A percentile compares a stretch with the other conserved stretches of the same genome.
Conservation (phyloP, 2,797 vertebrate species). For the Champsocephalus gunnari region DNA sequence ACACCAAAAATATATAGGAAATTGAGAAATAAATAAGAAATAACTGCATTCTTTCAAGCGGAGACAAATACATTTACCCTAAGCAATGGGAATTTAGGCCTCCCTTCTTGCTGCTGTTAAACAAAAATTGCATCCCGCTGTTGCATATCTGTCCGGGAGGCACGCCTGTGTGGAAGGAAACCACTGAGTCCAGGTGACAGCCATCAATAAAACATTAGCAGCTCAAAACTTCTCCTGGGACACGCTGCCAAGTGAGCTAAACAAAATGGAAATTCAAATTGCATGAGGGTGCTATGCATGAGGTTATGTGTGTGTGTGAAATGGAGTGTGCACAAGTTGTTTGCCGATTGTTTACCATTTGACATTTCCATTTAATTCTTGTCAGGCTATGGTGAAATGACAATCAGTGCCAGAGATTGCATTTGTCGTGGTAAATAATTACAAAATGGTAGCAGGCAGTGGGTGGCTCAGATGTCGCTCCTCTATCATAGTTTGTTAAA, state of each 20-base stretch:
- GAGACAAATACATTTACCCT: conserved; percentile 50
- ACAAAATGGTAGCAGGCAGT: conserved; percentile 35
- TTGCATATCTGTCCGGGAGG: conserved; percentile 42
- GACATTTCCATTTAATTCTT: conserved; percentile 80
- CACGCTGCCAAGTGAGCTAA: conserved; percentile 59
- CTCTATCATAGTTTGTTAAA: conserved; percentile 24
- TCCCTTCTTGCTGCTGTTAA: conserved; percentile 39
- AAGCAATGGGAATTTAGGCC: conserved; percentile 52
- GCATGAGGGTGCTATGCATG: conserved; percentile 59
- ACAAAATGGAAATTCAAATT: conserved; percentile 82
- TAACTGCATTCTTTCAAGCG: conserved; percentile 50
- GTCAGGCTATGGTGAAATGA: conserved; percentile 63
- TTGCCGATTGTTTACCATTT: conserved; percentile 66
- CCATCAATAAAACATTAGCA: conserved; percentile 78
- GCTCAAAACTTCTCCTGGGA: conserved; percentile 70
- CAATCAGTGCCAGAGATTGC: conserved; percentile 66
- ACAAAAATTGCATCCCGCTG: conserved; percentile 25
- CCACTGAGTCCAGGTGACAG: conserved; percentile 54
- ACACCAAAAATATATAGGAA: conserved; percentile 35
- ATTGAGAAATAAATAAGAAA: conserved; percentile 57
- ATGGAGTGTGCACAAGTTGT: conserved; percentile 36
- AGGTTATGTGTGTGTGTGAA: conserved; percentile 28
- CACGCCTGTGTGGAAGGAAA: conserved; percentile 35
- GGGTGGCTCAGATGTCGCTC: conserved; percentile 33
- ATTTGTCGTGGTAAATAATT: conserved; percentile 69